These are phyloP conservation scores for Macrotis lagotis DNA, from an alignment of 2,113 vertebrate genomes.

Conservation along the genomic window DNA sequence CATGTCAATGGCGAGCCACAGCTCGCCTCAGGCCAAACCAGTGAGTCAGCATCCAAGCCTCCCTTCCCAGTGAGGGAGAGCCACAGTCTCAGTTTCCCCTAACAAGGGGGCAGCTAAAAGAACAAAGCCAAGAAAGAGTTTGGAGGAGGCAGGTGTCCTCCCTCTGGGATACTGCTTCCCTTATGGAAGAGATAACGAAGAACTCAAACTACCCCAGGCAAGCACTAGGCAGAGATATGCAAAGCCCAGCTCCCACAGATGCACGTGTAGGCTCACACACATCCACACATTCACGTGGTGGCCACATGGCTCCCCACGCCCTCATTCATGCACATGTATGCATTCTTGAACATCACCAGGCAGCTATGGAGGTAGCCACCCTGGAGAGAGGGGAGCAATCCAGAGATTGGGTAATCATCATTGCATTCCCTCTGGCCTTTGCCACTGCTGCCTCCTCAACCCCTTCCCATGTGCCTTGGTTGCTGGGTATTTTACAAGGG, in stretches of 20 bases:
- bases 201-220: background rate
- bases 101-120: background rate
- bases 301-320: background rate
- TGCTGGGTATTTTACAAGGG: rapidly evolving
- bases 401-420: background rate
- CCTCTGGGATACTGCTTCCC: slow-evolving; percentile 70
- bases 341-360: background rate
- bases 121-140: background rate
- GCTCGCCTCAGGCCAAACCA: no score
- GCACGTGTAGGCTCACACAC: background rate
- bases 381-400: background rate
- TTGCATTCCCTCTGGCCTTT: background rate
- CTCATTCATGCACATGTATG: background rate
- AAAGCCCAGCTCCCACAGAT: background rate
- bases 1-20: background rate
- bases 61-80: background rate
- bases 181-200: slow-evolving; percentile 69
- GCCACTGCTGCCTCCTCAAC: background rate
- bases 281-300: background rate
- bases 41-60: background rate
- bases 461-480: slow-evolving; percentile 35
- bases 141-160: slow-evolving; percentile 77
- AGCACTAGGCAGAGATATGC: background rate
- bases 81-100: background rate
- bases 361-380: background rate